phyloP scores from a whole-genome alignment of 1,140 invertebrate genomes.

The Neotoxoptera formosana region DNA sequence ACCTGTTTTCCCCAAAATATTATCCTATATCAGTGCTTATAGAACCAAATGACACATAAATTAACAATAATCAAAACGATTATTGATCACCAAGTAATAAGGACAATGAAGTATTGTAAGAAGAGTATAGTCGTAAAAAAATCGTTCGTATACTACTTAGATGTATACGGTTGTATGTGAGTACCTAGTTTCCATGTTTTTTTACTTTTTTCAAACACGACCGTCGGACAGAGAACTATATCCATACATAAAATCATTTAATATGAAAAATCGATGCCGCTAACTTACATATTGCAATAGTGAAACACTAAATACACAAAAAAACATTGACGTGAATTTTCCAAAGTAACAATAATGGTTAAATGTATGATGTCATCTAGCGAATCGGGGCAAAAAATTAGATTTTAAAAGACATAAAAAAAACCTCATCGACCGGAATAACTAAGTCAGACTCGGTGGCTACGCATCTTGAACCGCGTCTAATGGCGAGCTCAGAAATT shows the following conservation, averaged over 20 bases:
- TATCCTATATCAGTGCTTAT: no score
- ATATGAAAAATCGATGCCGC: no score
- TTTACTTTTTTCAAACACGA: neutral
- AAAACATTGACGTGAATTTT: neutral
- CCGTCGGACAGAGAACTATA: neutral
- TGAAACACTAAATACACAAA: neutral
- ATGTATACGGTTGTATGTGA: no score
- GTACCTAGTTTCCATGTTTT: no score
- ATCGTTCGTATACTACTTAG: no score
- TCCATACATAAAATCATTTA: neutral
- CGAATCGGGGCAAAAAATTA: neutral
- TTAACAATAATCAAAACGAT: no score
- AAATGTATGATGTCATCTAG: neutral
- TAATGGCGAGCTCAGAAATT: neutral
- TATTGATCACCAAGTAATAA: no score
- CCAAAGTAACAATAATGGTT: neutral
- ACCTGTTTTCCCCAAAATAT: no score
- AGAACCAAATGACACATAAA: no score
- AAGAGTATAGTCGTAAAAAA: no score
- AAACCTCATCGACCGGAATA: slow-evolving; percentile 29
- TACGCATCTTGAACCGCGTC: neutral
- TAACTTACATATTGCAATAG: neutral
- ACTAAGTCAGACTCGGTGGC: neutral
- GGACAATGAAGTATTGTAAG: no score
- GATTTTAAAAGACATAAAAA: slow-evolving; percentile 11